Evolutionary conservation across 2,113 vertebrate genomes (phyloP).

Genomic region (Dasypus novemcinctus): DNA sequence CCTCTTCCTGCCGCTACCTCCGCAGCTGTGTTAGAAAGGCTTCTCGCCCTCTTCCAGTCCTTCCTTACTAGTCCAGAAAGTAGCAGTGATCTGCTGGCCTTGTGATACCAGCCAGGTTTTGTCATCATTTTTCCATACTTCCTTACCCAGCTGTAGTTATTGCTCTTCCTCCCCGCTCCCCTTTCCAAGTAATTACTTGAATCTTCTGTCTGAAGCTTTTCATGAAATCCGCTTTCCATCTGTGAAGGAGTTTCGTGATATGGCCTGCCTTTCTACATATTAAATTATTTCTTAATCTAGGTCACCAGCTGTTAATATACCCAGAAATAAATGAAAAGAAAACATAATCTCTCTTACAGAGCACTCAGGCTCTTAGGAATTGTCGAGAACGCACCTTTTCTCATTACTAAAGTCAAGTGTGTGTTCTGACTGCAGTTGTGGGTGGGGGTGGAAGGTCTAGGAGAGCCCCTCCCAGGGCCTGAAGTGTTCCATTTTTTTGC

Average conservation of each 20-base stretch:
- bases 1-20: neutral
- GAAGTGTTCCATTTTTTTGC: neutral
- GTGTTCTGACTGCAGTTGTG: neutral
- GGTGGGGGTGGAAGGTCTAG: neutral
- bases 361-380: neutral
- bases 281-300: slow-evolving; percentile 72
- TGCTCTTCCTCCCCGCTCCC: neutral
- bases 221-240: slow-evolving; percentile 52
- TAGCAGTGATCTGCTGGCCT: neutral
- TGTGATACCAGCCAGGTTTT: neutral
- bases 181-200: neutral
- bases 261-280: slow-evolving; percentile 44
- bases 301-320: slow-evolving; percentile 75
- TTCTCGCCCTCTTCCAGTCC: neutral
- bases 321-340: slow-evolving; percentile 68
- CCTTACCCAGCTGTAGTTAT: neutral
- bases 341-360: slow-evolving; percentile 24
- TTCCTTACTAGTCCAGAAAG: neutral
- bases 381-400: neutral
- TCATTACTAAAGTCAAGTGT: neutral
- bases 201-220: slow-evolving; percentile 47
- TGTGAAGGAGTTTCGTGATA: slow-evolving; percentile 64
- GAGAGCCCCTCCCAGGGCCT: neutral
- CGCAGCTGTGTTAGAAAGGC: slow-evolving; percentile 3
- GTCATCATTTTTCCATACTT: neutral